These are phyloP conservation scores for Raja brachyura DNA, from an alignment of 2,113 vertebrate genomes.

Conservation along the genomic window DNA sequence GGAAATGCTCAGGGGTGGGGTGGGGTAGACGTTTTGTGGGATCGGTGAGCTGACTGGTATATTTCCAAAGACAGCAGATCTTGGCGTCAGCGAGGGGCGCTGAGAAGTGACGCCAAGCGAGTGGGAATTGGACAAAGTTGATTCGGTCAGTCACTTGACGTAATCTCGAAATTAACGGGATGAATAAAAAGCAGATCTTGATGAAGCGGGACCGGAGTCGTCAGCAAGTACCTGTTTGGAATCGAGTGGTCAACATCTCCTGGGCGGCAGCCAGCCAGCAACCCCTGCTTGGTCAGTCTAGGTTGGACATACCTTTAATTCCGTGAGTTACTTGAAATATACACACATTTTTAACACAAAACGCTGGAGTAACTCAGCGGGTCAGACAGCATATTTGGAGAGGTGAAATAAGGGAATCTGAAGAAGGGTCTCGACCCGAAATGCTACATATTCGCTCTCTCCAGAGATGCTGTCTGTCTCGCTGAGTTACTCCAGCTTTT, in stretches of 20 bases:
- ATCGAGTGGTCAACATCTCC: background rate
- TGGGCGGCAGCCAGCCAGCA: background rate
- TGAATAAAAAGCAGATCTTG: background rate
- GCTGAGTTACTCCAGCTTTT: too few species aligned
- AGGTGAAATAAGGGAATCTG: too few species aligned
- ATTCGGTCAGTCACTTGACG: constrained; percentile 13
- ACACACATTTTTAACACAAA: too few species aligned
- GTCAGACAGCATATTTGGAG: too few species aligned
- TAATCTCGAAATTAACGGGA: background rate
- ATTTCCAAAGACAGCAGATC: background rate
- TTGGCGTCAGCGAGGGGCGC: background rate
- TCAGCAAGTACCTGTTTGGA: background rate
- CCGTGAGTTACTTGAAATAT: background rate
- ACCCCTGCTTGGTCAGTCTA: too few species aligned
- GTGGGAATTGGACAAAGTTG: background rate
- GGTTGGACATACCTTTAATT: background rate
- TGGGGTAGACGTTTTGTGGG: background rate
- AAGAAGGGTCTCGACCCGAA: too few species aligned
- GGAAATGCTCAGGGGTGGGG: too few species aligned
- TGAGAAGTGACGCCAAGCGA: background rate
- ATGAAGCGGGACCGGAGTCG: background rate
- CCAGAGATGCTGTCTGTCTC: too few species aligned
- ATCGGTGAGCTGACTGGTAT: background rate
- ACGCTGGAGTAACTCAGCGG: too few species aligned
- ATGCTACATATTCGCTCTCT: too few species aligned